These are phyloP conservation scores for Porites rus DNA, from an alignment of 92 coral and sea anemone species.

Conservation along the genomic window DNA sequence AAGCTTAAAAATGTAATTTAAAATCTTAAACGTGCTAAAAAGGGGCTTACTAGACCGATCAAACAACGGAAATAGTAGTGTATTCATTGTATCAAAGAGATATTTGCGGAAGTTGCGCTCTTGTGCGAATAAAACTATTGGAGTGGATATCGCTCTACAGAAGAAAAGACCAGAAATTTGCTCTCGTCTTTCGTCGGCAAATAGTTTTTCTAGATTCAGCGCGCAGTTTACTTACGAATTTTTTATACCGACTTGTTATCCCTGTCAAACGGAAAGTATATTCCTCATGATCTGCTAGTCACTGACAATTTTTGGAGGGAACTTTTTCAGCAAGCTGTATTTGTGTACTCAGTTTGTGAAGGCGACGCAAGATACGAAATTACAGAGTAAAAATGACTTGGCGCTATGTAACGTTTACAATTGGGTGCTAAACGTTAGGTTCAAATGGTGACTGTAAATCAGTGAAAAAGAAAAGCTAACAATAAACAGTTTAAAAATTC, in stretches of 20 bases:
- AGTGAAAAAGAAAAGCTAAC: background rate
- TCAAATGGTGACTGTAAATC: background rate
- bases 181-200: conserved; percentile 37
- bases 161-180: conserved; percentile 41
- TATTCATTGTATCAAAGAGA: conserved; percentile 50
- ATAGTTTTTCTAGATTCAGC: conserved; percentile 9
- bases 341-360: conserved; percentile 23
- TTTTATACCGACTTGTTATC: conserved; percentile 14
- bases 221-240: background rate
- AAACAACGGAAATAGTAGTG: conserved; percentile 50
- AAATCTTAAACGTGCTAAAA: conserved; percentile 4
- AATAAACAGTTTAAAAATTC: background rate
- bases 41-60: conserved; percentile 27
- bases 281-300: background rate
- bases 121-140: conserved; percentile 51
- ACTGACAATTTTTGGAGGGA: background rate
- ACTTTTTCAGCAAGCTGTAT: background rate
- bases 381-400: no score
- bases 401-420: background rate
- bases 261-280: background rate
- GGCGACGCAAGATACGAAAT: background rate
- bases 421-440: background rate
- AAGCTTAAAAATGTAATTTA: background rate
- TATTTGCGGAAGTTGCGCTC: conserved; percentile 53
- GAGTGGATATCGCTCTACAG: conserved; percentile 47